Evolutionary conservation across 1,140 invertebrate species (phyloP), one percentile per base, ranked within the genome.

Genomic region (Homarus americanus): DNA sequence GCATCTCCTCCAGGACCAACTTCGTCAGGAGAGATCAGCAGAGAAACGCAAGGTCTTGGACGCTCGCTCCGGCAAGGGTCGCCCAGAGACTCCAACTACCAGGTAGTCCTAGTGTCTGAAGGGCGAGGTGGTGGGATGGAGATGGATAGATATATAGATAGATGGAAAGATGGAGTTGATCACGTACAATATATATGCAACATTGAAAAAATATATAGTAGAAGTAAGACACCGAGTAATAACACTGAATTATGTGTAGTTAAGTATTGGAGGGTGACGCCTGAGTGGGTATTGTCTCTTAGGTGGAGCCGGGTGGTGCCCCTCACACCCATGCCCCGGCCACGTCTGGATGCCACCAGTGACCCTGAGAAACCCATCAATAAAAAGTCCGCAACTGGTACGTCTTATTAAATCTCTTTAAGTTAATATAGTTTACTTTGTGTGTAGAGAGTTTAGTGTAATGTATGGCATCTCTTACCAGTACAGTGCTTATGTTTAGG

Each of bases 21-120:
- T 98, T 78, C 95, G 97, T 72, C 95, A 97, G 93, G 98, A 99
- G 94, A 95, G 98, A 76, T 98, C 97, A 0, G 98, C 98, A 94
- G 98, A 98, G 93, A 95, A 98, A 92, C 96, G 97, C 92, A 99
- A 99, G 95, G 98, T 93, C 97, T 96, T 0, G 97, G 95, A 86
- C 93, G 94, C 93, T 93, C 93, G 49, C 87, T 91, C 63, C 66
- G 92, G 89, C 0, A 85, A 85, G 32, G 34, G n/a, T 10, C 44
- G 76, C 20, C 17, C 69, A 20, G 83, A 83, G 24, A 91, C 87
- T 9, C 82, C 91, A 1, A 78, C 89, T n/a, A 82, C 91, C 69
- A 90, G 86, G 91, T 91, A 75, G 85, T 36, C 41, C 40, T 58
- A 28, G 20, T 79, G 44, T 79, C 24, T 44, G 38, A 32, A 63